Evolutionary conservation across 2,113 vertebrate genomes (phyloP).

Genomic region (Aix galericulata): DNA sequence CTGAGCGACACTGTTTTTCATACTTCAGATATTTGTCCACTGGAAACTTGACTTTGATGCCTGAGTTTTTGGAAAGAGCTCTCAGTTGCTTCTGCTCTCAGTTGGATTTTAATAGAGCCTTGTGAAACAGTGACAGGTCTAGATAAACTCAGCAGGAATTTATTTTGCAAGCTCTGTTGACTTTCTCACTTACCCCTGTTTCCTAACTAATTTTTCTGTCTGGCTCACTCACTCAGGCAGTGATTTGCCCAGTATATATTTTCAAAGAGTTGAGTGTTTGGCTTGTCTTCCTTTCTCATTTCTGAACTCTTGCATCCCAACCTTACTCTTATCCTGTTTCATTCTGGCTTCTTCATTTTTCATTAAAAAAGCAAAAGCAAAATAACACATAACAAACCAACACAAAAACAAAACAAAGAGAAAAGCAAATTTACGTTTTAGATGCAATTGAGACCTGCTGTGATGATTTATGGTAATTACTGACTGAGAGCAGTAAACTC

Average conservation of each 20-base stretch:
- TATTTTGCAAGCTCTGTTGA: background rate
- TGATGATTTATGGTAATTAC: background rate
- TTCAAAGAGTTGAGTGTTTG: background rate
- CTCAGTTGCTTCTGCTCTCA: background rate
- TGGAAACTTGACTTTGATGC: background rate
- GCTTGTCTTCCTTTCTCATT: background rate
- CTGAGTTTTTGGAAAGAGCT: background rate
- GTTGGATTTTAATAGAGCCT: slow-evolving; percentile 26
- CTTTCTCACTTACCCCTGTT: background rate
- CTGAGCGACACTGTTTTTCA: background rate
- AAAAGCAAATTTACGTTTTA: background rate
- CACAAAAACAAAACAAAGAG: background rate
- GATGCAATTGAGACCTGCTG: background rate
- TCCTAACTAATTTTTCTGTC: background rate
- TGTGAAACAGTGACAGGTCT: background rate
- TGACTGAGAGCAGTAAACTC: background rate
- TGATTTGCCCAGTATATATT: background rate
- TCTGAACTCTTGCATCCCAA: background rate
- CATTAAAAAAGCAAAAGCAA: background rate
- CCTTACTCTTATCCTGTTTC: background rate
- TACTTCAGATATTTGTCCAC: background rate
- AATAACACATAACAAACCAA: background rate
- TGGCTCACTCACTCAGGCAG: background rate
- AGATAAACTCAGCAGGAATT: slow-evolving; percentile 7
- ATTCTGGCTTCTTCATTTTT: background rate